These are phyloP conservation scores for Chrysaora quinquecirrha DNA, from an alignment of 30 jellyfish, hydroid and myxozoan genomes.

Conservation along the genomic window DNA sequence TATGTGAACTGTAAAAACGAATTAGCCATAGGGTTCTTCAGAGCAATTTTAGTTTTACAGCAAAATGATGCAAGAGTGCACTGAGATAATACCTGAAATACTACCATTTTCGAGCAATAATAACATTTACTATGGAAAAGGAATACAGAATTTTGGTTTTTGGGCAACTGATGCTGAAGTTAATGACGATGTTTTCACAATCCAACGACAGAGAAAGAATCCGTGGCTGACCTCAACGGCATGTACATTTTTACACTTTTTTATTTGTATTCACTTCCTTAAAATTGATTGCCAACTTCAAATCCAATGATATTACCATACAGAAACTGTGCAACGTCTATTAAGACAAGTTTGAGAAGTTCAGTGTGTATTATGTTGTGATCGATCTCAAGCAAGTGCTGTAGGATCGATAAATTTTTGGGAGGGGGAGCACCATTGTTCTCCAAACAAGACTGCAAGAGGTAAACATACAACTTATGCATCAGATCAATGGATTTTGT, in stretches of 20 bases:
- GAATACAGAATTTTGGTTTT: conserved; percentile 54
- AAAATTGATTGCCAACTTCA: background rate
- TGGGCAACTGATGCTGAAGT: conserved; percentile 55
- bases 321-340: background rate
- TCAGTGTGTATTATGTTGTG: background rate
- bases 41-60: background rate
- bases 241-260: background rate
- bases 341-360: background rate
- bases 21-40: background rate
- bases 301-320: background rate
- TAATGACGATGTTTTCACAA: conserved; percentile 20
- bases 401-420: too few species aligned
- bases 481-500: too few species aligned
- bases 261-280: background rate
- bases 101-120: background rate
- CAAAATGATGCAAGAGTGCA: conserved; percentile 6
- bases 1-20: background rate
- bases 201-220: conserved; percentile 5
- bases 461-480: too few species aligned
- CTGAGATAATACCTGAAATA: background rate
- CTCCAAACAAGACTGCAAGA: too few species aligned
- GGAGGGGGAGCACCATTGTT: too few species aligned
- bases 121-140: conserved; percentile 34
- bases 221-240: conserved; percentile 36
- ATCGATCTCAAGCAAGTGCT: too few species aligned